Percentiles rank a stretch among this genome's conserved stretches.
phyloP scores from a whole-genome alignment of 2,113 vertebrate genomes.

The Polyodon spathula region DNA sequence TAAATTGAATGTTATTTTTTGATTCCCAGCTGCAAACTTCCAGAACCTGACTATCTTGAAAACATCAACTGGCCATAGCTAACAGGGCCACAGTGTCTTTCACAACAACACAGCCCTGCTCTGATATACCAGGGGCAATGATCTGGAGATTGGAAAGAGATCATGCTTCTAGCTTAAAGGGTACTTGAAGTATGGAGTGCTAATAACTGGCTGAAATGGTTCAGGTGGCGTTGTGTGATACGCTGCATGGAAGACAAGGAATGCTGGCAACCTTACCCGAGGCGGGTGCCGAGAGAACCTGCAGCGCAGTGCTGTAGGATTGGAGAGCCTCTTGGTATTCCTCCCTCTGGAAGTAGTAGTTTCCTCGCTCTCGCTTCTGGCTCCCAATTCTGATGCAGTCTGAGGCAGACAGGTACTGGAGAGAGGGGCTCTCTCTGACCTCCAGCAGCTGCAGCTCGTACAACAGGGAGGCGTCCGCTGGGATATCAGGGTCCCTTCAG shows the following conservation, averaged over 20 bases:
- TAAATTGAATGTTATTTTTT: too few relatives aligned
- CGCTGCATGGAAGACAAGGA: background rate
- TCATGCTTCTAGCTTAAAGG: too few relatives aligned
- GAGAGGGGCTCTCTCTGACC: constrained; percentile 53
- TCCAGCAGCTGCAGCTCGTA: constrained; percentile 67
- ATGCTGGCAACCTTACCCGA: constrained; percentile 37
- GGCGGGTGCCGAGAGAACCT: constrained; percentile 51
- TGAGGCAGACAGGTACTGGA: constrained; percentile 40
- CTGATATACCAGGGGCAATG: too few relatives aligned
- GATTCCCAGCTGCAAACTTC: too few relatives aligned
- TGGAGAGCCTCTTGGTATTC: constrained; percentile 56
- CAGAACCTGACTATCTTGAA: too few relatives aligned
- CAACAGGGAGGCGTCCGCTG: constrained; percentile 58
- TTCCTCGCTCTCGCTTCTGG: constrained; percentile 67
- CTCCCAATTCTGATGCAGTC: constrained; percentile 61
- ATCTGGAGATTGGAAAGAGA: too few relatives aligned
- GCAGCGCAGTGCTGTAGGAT: constrained; percentile 65
- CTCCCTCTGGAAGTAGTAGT: constrained; percentile 70
- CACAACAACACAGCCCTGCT: too few relatives aligned
- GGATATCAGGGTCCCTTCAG: constrained; percentile 55
- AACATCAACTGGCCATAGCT: too few relatives aligned
- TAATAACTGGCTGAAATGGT: too few relatives aligned
- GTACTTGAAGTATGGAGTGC: too few relatives aligned
- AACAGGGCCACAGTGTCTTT: too few relatives aligned
- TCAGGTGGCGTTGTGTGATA: too few relatives aligned